These are phyloP conservation scores for Alethe castanea DNA, from an alignment of 2,113 vertebrate genomes.

Conservation along the genomic window DNA sequence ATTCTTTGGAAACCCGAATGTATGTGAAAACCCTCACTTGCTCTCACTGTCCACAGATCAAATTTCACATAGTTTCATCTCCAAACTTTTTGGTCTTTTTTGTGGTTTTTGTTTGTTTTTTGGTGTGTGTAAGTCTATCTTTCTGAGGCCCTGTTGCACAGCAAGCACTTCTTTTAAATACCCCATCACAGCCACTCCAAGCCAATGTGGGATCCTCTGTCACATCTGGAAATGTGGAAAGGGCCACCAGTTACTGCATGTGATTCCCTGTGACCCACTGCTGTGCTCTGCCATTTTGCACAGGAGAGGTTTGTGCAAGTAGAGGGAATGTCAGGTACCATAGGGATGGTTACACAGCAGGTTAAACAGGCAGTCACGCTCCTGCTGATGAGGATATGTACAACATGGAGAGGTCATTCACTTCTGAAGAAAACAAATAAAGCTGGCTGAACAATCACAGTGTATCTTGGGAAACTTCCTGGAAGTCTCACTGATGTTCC, in stretches of 20 bases:
- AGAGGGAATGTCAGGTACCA: background rate
- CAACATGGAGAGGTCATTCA: background rate
- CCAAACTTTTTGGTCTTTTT: background rate
- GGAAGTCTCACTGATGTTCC: background rate
- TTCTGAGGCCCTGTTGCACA: background rate
- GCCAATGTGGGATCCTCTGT: background rate
- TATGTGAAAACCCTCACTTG: background rate
- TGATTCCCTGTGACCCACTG: background rate
- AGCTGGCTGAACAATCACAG: background rate
- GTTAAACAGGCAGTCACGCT: background rate
- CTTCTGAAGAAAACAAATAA: background rate
- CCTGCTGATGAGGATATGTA: background rate
- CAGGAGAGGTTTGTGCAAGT: background rate
- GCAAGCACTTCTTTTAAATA: background rate
- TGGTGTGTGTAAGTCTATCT: background rate
- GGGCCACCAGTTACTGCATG: background rate
- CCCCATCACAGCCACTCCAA: background rate
- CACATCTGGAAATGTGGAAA: background rate
- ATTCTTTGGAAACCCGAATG: background rate
- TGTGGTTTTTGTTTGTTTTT: too few relatives aligned
- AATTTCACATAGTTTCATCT: background rate
- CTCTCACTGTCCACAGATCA: background rate
- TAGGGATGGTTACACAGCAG: background rate
- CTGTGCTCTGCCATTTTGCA: background rate
- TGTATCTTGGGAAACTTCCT: background rate